Conservation (phyloP, 2,888 invertebrate genomes). For the Zhengitettix transpicula region DNA sequence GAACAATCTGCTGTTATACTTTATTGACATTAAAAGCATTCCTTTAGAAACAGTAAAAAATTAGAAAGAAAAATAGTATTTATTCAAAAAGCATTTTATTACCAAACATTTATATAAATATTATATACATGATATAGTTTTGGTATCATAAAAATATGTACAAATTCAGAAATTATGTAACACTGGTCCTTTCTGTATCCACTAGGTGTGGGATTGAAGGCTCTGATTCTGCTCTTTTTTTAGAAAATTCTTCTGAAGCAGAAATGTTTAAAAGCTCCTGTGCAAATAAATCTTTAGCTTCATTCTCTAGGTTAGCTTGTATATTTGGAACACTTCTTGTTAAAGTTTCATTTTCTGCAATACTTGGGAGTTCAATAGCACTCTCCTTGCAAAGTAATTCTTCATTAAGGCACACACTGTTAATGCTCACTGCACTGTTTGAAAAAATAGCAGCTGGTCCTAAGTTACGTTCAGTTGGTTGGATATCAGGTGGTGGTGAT, state of each 20-base stretch:
- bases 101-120: no score
- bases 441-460: conserved; percentile 65
- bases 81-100: no score
- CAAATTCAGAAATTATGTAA: neutral
- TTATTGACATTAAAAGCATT: no score
- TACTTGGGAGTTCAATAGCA: conserved; percentile 20
- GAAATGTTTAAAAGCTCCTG: conserved; percentile 1
- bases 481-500: conserved; percentile 1
- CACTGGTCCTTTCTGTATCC: conserved; percentile 19
- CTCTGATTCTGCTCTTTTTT: conserved; percentile 45
- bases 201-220: conserved; percentile 39
- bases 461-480: conserved; percentile 29
- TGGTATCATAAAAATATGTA: neutral
- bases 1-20: no score
- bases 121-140: neutral
- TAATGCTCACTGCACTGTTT: conserved; percentile 56
- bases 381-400: conserved; percentile 40
- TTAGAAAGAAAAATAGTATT: no score
- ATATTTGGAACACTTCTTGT: conserved; percentile 47
- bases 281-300: conserved; percentile 6
- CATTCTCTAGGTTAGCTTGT: conserved; percentile 25
- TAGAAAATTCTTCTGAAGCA: conserved; percentile 19
- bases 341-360: conserved; percentile 27
- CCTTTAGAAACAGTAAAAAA: no score
- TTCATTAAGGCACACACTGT: conserved; percentile 68